A percentile compares a stretch with the other conserved stretches of the same genome.
Conservation (phyloP, 2,888 invertebrate species). For the Oasisia sp. region DNA sequence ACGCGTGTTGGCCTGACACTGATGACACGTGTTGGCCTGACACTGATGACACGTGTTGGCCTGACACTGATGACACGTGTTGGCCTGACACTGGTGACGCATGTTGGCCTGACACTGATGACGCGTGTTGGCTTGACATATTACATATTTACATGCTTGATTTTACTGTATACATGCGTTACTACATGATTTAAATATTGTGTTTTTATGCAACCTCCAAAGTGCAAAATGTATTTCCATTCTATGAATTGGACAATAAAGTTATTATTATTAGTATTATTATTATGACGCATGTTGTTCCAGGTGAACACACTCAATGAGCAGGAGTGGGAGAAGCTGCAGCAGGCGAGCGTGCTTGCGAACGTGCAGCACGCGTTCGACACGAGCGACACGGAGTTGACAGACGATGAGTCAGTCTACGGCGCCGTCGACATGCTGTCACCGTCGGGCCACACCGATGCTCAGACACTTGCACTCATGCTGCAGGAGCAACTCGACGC, state of each 20-base stretch:
- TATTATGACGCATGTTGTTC: conserved; percentile 19
- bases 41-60: not conserved
- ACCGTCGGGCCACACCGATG: conserved; percentile 79
- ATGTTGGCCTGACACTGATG: not conserved
- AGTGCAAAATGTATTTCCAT: too few species aligned
- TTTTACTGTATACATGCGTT: too few species aligned
- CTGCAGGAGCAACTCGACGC: conserved; percentile 99
- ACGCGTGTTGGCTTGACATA: not conserved
- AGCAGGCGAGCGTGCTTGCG: conserved; percentile 83
- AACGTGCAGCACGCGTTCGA: conserved; percentile 94
- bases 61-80: not conserved
- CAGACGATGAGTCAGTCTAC: conserved; percentile 80
- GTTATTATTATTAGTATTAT: too few species aligned
- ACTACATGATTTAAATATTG: too few species aligned
- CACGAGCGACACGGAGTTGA: conserved; percentile 73
- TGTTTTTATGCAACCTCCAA: too few species aligned
- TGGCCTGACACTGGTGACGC: not conserved
- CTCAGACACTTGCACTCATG: conserved; percentile 97
- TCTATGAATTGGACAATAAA: too few species aligned
- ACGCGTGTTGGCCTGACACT: not conserved
- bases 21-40: not conserved
- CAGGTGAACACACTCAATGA: conserved; percentile 66
- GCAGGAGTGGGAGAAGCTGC: conserved; percentile 95
- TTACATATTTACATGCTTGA: too few species aligned
- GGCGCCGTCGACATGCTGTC: conserved; percentile 75